Evolutionary conservation across 2,888 invertebrate genomes (phyloP).

Genomic region (Plusia festucae): DNA sequence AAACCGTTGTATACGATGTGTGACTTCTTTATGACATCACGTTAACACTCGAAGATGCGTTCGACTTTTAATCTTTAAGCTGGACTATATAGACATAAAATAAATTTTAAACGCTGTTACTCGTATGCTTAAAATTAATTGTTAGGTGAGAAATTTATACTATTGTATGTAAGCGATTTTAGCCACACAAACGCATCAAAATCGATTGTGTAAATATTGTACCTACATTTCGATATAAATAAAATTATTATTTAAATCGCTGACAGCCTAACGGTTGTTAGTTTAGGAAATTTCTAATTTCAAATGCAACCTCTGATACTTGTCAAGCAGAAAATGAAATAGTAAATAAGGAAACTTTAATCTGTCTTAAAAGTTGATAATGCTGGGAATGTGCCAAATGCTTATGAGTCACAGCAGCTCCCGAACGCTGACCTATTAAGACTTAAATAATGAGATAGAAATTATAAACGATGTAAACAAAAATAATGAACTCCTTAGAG

Average conservation of each 20-base stretch:
- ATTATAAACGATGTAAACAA: conserved; percentile 76
- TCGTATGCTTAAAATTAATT: conserved; percentile 87
- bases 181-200: conserved; percentile 80
- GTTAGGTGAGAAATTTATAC: conserved; percentile 86
- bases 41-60: conserved; percentile 76
- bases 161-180: conserved; percentile 82
- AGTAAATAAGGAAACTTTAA: conserved; percentile 73
- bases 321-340: conserved; percentile 73
- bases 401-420: conserved; percentile 78
- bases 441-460: conserved; percentile 77
- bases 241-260: conserved; percentile 59
- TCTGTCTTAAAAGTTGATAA: conserved; percentile 76
- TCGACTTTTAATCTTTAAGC: conserved; percentile 81
- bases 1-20: conserved; percentile 89
- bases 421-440: conserved; percentile 78
- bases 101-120: conserved; percentile 88
- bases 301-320: conserved; percentile 69
- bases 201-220: conserved; percentile 78
- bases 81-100: conserved; percentile 81
- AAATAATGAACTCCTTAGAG: conserved; percentile 78
- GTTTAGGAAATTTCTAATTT: conserved; percentile 58
- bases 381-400: conserved; percentile 88
- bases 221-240: conserved; percentile 65
- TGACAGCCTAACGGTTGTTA: conserved; percentile 39
- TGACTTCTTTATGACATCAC: conserved; percentile 84